Conservation (phyloP, 2,888 invertebrate genomes). For the Hartigia nigra region DNA sequence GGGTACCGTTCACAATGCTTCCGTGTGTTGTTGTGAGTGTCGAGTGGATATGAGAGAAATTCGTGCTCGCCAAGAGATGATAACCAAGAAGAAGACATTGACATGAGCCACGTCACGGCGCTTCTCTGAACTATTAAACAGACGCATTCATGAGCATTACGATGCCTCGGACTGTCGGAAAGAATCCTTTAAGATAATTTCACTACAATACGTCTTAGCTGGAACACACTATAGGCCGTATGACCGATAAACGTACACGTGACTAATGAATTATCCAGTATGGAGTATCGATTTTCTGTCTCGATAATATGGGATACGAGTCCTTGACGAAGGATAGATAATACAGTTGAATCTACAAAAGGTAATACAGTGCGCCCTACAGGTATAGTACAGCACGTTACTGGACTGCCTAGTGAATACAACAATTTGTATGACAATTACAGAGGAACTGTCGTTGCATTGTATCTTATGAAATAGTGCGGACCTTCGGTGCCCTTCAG, state of each 20-base stretch:
- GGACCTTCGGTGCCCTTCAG: background rate
- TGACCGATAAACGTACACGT: background rate
- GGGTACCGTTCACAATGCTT: background rate
- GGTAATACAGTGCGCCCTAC: background rate
- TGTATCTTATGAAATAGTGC: background rate
- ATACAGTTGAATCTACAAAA: background rate
- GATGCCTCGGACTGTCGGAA: background rate
- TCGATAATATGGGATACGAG: background rate
- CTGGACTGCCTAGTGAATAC: slow-evolving; percentile 35
- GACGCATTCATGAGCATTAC: slow-evolving; percentile 11
- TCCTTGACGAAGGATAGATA: background rate
- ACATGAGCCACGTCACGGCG: slow-evolving; percentile 34
- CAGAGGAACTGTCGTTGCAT: slow-evolving; percentile 24
- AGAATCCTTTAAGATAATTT: background rate
- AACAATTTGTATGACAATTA: slow-evolving; percentile 60
- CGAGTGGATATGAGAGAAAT: background rate
- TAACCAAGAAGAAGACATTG: slow-evolving; percentile 9
- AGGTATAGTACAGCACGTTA: slow-evolving; percentile 6
- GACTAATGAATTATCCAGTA: background rate
- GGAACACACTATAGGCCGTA: background rate
- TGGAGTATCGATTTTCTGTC: slow-evolving; percentile 3
- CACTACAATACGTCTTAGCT: background rate
- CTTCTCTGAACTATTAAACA: slow-evolving; percentile 28
- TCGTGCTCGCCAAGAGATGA: background rate
- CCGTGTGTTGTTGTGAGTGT: background rate